Evolutionary conservation across 2,888 invertebrate genomes (phyloP).

Genomic region (Mythimna impura): DNA sequence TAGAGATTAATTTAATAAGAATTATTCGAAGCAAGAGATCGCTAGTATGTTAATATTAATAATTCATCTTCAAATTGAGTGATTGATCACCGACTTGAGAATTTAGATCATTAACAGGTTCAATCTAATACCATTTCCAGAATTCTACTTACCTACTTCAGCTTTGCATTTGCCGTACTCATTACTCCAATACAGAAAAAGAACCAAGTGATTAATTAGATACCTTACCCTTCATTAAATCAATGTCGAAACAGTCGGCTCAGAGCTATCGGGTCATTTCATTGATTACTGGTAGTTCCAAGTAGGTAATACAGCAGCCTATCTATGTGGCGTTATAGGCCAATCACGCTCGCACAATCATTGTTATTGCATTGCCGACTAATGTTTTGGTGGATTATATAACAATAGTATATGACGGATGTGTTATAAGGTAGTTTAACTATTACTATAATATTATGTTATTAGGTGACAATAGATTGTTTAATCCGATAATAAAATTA

Average conservation of each 20-base stretch:
- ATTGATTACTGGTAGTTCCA: slow-evolving; percentile 28
- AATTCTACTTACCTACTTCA: not conserved
- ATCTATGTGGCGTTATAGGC: not conserved
- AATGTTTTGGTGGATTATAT: not conserved
- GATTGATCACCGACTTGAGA: slow-evolving; percentile 13
- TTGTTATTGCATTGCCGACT: not conserved
- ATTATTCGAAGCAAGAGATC: too few relatives aligned
- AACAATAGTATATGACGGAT: slow-evolving; percentile 4
- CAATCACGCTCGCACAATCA: slow-evolving; percentile 3
- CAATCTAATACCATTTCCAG: not conserved
- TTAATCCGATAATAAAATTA: not conserved
- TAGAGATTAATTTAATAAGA: too few relatives aligned
- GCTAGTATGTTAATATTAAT: not conserved
- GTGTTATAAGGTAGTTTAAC: not conserved
- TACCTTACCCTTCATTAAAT: slow-evolving; percentile 37
- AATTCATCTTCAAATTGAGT: not conserved
- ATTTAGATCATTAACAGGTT: slow-evolving; percentile 19
- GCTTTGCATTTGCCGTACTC: not conserved
- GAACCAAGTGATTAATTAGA: slow-evolving; percentile 26
- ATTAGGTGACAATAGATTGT: not conserved
- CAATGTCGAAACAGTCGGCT: slow-evolving; percentile 23
- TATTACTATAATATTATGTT: not conserved
- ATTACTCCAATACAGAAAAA: slow-evolving; percentile 18
- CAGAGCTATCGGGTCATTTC: slow-evolving; percentile 8
- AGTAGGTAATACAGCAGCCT: not conserved